Evolutionary conservation across 2,113 vertebrate species (phyloP).

Genomic region (Chaetodon auriga): DNA sequence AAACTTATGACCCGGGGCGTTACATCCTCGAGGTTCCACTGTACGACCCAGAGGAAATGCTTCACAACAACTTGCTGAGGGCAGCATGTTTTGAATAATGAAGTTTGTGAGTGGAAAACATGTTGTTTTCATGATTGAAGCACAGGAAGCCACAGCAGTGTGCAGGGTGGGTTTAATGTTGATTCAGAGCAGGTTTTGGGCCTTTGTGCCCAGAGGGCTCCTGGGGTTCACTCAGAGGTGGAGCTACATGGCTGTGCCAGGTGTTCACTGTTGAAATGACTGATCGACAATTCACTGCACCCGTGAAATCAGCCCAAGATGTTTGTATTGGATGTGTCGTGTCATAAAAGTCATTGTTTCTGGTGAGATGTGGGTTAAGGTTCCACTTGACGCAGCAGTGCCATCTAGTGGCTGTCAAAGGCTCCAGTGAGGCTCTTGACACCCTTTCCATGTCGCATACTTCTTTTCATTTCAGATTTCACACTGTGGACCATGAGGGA

Average conservation of each 20-base stretch:
- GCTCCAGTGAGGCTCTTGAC: background rate
- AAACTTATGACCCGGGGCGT: conserved; percentile 51
- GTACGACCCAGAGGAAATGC: conserved; percentile 5
- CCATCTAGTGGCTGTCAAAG: conserved; percentile 50
- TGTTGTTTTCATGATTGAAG: conserved; percentile 29
- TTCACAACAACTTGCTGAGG: conserved; percentile 27
- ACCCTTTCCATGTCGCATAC: too few species aligned
- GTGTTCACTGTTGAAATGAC: conserved; percentile 3
- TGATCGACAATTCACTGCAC: background rate
- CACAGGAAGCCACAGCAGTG: background rate
- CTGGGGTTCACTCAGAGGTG: background rate
- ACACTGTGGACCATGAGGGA: too few species aligned
- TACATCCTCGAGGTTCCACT: conserved; percentile 10
- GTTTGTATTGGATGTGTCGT: background rate
- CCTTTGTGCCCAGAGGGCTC: background rate
- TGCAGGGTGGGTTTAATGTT: background rate
- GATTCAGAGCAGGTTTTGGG: conserved; percentile 6
- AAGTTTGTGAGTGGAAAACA: background rate
- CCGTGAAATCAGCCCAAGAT: background rate
- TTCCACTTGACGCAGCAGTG: conserved; percentile 39
- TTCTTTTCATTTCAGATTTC: too few species aligned
- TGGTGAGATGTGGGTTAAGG: background rate
- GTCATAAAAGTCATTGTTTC: conserved; percentile 4
- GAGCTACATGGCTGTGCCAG: background rate
- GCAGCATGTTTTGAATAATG: conserved; percentile 47